Percentiles rank a stretch among this genome's conserved stretches.
Evolutionary conservation across 2,113 vertebrate species (phyloP).

Genomic region (Lepus americanus): DNA sequence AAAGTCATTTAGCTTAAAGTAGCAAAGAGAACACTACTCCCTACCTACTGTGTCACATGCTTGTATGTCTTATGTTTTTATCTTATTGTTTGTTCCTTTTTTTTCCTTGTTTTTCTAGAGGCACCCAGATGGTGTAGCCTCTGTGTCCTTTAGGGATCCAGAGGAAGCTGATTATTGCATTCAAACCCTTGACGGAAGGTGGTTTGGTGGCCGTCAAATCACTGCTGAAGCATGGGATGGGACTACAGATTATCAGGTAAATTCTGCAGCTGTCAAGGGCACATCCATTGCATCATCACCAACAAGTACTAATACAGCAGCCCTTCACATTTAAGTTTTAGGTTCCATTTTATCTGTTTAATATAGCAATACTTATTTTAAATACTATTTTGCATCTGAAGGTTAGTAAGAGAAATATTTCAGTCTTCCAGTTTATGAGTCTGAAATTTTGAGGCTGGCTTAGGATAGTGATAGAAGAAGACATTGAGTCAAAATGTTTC

Average conservation of each 20-base stretch:
- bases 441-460: conserved; percentile 52
- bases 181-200: conserved; percentile 93
- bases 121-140: conserved; percentile 96
- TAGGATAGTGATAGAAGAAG: conserved; percentile 33
- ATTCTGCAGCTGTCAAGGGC: not conserved
- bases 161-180: conserved; percentile 93
- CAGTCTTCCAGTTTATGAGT: not conserved
- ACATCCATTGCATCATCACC: not conserved
- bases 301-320: not conserved
- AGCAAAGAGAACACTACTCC: not conserved
- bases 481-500: not conserved
- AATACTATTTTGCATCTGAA: conserved; percentile 46
- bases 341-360: conserved; percentile 26
- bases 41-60: not conserved
- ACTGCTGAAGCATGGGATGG: conserved; percentile 94
- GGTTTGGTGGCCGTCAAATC: conserved; percentile 97
- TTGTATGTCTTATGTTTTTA: conserved; percentile 13
- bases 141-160: conserved; percentile 95
- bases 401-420: conserved; percentile 30
- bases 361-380: conserved; percentile 17
- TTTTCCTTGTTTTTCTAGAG: conserved; percentile 88
- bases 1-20: conserved; percentile 16
- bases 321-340: conserved; percentile 9
- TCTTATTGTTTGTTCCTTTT: not conserved
- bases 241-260: conserved; percentile 96